Evolutionary conservation across 2,888 invertebrate genomes (phyloP), one percentile per base, ranked within the genome.

Genomic region (Parochlus steinenii): DNA sequence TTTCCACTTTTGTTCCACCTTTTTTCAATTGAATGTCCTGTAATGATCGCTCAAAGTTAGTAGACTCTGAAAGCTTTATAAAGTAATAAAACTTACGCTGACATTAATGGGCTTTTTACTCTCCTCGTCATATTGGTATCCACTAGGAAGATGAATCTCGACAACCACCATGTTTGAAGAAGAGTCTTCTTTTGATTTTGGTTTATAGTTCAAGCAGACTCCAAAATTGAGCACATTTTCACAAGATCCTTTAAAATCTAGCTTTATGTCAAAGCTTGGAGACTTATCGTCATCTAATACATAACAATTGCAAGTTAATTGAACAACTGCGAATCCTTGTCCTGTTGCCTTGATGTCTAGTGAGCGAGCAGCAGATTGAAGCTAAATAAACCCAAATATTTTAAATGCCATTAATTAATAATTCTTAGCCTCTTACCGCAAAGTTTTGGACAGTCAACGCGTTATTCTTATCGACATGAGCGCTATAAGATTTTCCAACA

Each of bases 241-340:
- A 11, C 34, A 34, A n/a, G 27, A 15, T 6, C 11, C 6, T 1
- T 6, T 11, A 22, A 34, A 20, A 1, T 28, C 12, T 10, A 22
- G 25, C 7, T 10, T 22, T 2, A 34, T 28, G 5, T 10, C 11
- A 10, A 34, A 34, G 11, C 19, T 14, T n/a, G 34, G 34, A 28
- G 16, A 5, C n/a, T 6, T 11, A 8, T 28, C 18, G n/a, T n/a
- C 15, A 22, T 15, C 14, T 22, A 24, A 15, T 28, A 28, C 28
- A 28, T 34, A 34, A 11, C 20, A 34, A 8, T 34, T 28, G 14
- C 34, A 34, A 15, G 25, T 16, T 7, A 33, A 16, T 18, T 18
- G 14, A 12, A 33, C 27, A 27, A 33, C 27, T 2, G 33, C 33
- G 6, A 31, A 6, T 14, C 31, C 31, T 3, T 20, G 11, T n/a